Evolutionary conservation across 2,888 invertebrate genomes (phyloP).

Genomic region (Notocelia uddmanniana): DNA sequence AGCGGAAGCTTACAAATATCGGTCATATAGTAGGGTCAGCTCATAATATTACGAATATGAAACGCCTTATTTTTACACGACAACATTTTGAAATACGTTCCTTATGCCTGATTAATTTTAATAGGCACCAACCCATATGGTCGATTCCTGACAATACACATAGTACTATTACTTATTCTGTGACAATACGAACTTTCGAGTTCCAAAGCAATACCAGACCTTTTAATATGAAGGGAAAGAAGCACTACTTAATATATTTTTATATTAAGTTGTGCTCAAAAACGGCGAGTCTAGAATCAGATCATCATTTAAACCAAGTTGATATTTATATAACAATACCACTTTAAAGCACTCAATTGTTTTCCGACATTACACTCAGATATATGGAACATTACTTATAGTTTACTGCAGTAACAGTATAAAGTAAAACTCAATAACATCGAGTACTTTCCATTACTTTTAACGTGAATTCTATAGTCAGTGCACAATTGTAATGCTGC

Average conservation of each 20-base stretch:
- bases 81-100: not conserved
- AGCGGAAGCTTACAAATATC: not conserved
- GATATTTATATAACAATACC: too few relatives aligned
- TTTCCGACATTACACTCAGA: not conserved
- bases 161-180: too few relatives aligned
- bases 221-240: too few relatives aligned
- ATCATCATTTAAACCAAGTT: too few relatives aligned
- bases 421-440: constrained; percentile 7
- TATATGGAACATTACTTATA: not conserved
- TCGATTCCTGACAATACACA: not conserved
- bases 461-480: constrained; percentile 56
- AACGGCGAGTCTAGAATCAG: too few relatives aligned
- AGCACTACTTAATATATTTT: too few relatives aligned
- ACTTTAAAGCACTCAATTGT: not conserved
- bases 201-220: not conserved
- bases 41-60: too few relatives aligned
- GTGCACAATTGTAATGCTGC: constrained; percentile 63
- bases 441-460: constrained; percentile 55
- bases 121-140: too few relatives aligned
- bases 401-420: constrained; percentile 2
- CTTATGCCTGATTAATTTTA: not conserved
- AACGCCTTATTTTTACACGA: not conserved
- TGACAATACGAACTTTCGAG: not conserved
- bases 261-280: too few relatives aligned
- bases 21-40: not conserved